A percentile compares a stretch with the other conserved stretches of the same genome.
phyloP scores from a whole-genome alignment of 2,797 vertebrate species.

The Scyliorhinus canicula region DNA sequence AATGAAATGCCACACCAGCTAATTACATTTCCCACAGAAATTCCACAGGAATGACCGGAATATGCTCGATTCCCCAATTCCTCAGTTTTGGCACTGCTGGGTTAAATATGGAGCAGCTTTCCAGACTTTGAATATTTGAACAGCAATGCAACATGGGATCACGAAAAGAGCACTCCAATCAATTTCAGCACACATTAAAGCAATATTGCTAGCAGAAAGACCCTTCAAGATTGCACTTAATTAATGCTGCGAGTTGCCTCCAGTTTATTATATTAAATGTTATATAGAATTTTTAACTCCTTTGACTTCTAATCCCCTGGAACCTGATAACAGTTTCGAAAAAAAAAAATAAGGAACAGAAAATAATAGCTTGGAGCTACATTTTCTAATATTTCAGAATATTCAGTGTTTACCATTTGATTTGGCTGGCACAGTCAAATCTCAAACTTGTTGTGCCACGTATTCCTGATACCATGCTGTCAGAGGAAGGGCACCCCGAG shows the following conservation, averaged over 20 bases:
- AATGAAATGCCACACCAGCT: slow-evolving; percentile 58
- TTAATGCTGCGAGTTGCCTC: not conserved
- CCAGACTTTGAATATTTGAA: not conserved
- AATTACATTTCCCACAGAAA: slow-evolving; percentile 17
- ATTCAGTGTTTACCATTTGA: not conserved
- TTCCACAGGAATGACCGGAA: not conserved
- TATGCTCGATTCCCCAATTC: not conserved
- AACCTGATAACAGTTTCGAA: not conserved
- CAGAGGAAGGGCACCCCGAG: not conserved
- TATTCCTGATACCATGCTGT: not conserved
- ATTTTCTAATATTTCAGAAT: not conserved
- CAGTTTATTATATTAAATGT: slow-evolving; percentile 27
- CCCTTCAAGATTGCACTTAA: not conserved
- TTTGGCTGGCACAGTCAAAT: not conserved
- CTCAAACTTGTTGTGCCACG: not conserved
- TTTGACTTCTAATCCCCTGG: slow-evolving; percentile 8
- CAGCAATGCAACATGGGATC: slow-evolving; percentile 4
- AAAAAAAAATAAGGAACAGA: not conserved
- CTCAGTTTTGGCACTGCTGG: not conserved
- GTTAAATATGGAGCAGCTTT: not conserved
- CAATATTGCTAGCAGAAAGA: not conserved
- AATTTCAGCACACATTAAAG: slow-evolving; percentile 8
- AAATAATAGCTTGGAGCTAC: not conserved
- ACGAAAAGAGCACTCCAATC: not conserved
- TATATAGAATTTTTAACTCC: not conserved